A percentile compares a stretch with the other conserved stretches of the same genome.
Evolutionary conservation across 2,888 invertebrate genomes (phyloP).

Genomic region (Stenodema calcarata): DNA sequence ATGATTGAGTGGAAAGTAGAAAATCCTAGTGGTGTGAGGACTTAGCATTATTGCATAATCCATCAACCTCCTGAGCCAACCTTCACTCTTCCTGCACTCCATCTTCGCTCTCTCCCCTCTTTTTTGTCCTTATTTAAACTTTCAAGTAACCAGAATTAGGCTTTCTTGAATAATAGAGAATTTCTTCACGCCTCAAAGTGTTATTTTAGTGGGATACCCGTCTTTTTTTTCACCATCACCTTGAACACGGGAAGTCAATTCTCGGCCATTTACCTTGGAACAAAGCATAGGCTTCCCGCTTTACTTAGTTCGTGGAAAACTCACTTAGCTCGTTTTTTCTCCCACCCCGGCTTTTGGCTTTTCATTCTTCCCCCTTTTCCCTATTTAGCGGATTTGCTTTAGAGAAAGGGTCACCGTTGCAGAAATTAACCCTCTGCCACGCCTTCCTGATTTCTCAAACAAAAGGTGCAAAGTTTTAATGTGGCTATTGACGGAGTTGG

Average conservation of each 20-base stretch:
- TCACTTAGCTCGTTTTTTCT: neutral
- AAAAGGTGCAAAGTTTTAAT: neutral
- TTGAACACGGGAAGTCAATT: conserved; percentile 27
- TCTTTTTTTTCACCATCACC: neutral
- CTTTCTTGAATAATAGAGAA: neutral
- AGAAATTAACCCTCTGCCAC: neutral
- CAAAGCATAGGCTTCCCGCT: conserved; percentile 21
- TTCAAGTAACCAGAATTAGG: neutral
- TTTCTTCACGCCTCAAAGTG: neutral
- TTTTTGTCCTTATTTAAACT: neutral
- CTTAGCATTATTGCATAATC: conserved; percentile 36
- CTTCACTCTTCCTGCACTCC: conserved; percentile 3
- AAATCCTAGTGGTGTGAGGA: conserved; percentile 26
- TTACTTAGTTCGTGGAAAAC: conserved; percentile 11
- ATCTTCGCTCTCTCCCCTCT: neutral
- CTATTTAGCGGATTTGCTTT: neutral
- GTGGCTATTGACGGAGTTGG: neutral
- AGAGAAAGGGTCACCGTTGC: neutral
- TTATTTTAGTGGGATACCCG: neutral
- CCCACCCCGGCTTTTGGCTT: neutral
- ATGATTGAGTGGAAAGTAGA: conserved; percentile 38
- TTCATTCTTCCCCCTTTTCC: neutral
- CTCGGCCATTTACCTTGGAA: conserved; percentile 22
- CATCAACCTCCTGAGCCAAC: conserved; percentile 8
- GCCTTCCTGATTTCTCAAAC: neutral